Percentiles rank a stretch among this genome's conserved stretches.
These are phyloP conservation scores for Chloroceryle aenea DNA, from an alignment of 2,113 vertebrate species.

Conservation along the genomic window DNA sequence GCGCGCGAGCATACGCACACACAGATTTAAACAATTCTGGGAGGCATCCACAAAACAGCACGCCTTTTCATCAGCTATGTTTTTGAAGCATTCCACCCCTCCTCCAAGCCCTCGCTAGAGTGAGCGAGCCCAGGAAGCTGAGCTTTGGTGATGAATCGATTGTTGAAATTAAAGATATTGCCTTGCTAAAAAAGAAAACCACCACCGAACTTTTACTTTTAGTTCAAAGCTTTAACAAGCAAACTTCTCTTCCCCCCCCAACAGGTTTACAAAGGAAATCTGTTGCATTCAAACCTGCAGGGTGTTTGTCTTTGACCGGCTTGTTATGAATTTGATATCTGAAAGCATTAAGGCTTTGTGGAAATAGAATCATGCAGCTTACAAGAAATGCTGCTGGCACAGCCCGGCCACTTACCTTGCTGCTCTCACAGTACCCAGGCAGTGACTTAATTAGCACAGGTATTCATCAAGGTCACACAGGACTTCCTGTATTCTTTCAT, in stretches of 20 bases:
- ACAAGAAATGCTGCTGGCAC: slow-evolving; percentile 52
- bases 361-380: slow-evolving; percentile 54
- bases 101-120: slow-evolving; percentile 71
- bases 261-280: neutral
- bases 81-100: slow-evolving; percentile 71
- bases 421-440: slow-evolving; percentile 16
- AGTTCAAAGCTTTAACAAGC: no score
- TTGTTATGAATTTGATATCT: slow-evolving; percentile 58
- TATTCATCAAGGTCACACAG: slow-evolving; percentile 38
- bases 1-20: neutral
- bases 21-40: slow-evolving; percentile 65
- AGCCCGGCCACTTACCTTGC: slow-evolving; percentile 72
- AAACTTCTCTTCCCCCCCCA: no score
- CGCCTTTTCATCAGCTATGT: slow-evolving; percentile 72
- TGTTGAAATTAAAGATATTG: slow-evolving; percentile 3
- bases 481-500: slow-evolving; percentile 73
- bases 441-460: slow-evolving; percentile 66
- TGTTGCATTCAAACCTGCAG: slow-evolving; percentile 2
- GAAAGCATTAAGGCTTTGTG: slow-evolving; percentile 29
- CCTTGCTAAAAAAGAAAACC: neutral
- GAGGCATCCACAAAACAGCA: slow-evolving; percentile 72
- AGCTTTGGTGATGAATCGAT: slow-evolving; percentile 30
- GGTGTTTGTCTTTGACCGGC: slow-evolving; percentile 47
- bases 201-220: neutral
- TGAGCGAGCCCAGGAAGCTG: slow-evolving; percentile 56